Conservation (phyloP, 2,888 invertebrate species). For the Platycheirus albimanus region DNA sequence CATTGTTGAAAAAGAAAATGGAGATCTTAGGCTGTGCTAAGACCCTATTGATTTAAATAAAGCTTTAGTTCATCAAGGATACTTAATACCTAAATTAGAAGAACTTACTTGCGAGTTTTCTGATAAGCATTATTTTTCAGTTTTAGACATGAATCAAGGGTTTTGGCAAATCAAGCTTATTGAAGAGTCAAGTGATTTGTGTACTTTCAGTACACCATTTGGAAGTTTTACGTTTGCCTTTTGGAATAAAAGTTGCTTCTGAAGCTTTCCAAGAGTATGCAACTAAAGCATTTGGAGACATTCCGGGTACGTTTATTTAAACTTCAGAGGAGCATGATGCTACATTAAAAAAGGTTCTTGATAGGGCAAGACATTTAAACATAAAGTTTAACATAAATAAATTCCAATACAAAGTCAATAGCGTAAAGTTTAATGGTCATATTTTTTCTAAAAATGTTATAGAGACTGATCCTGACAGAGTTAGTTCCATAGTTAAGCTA, state of each 20-base stretch:
- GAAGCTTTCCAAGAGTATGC: slow-evolving; percentile 20
- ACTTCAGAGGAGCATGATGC: slow-evolving; percentile 7
- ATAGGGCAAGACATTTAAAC: slow-evolving; percentile 1
- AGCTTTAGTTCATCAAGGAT: background rate
- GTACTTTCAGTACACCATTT: slow-evolving; percentile 31
- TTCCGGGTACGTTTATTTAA: slow-evolving; percentile 18
- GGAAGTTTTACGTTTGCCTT: slow-evolving; percentile 8
- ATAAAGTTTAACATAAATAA: slow-evolving; percentile 11
- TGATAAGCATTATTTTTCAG: slow-evolving; percentile 2
- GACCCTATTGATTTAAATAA: background rate
- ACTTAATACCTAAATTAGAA: slow-evolving; percentile 16
- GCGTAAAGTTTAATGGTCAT: slow-evolving; percentile 3
- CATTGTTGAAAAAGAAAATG: background rate
- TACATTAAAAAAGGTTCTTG: slow-evolving; percentile 9
- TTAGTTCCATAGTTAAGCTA: background rate
- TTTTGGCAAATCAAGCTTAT: slow-evolving; percentile 11
- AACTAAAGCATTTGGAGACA: background rate
- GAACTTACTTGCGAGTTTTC: slow-evolving; percentile 9
- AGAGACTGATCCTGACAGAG: slow-evolving; percentile 10
- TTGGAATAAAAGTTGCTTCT: slow-evolving; percentile 16
- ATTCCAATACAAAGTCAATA: slow-evolving; percentile 13
- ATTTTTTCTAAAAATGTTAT: slow-evolving; percentile 15
- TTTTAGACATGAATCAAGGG: background rate
- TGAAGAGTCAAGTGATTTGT: background rate
- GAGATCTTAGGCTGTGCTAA: background rate